Evolutionary conservation across 1,140 invertebrate species (phyloP).

Genomic region (Tyrophagus putrescentiae): DNA sequence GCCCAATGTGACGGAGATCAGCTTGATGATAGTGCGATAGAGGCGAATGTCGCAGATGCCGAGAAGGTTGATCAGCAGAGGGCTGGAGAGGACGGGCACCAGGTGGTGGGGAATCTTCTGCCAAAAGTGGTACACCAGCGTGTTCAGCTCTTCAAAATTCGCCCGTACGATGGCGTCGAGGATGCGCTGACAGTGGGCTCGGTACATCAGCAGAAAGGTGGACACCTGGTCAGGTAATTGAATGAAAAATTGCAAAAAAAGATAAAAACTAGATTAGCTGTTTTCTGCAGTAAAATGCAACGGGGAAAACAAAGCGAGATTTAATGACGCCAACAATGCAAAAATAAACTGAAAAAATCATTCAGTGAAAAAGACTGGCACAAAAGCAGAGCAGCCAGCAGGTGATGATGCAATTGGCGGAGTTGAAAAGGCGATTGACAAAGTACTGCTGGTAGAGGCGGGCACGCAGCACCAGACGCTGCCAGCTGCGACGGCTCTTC

Average conservation of each 20-base stretch:
- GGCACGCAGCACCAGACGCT: neutral
- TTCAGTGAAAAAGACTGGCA: conserved; percentile 15
- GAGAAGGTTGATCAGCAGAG: conserved; percentile 37
- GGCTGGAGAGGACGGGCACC: conserved; percentile 34
- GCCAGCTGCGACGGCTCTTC: neutral
- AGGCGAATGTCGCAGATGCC: conserved; percentile 42
- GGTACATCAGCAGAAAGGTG: conserved; percentile 43
- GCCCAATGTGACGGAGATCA: conserved; percentile 39
- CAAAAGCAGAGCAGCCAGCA: conserved; percentile 1
- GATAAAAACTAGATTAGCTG: neutral
- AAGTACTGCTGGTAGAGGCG: neutral
- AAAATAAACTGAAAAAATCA: conserved; percentile 18
- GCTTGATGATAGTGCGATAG: conserved; percentile 39
- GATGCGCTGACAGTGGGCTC: conserved; percentile 41
- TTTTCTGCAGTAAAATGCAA: too few relatives aligned
- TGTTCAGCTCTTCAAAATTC: conserved; percentile 43
- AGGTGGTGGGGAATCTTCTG: conserved; percentile 42
- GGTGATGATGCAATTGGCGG: neutral
- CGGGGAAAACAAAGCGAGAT: too few relatives aligned
- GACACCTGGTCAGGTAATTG: conserved; percentile 30
- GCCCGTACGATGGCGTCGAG: conserved; percentile 40
- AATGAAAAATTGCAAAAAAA: neutral
- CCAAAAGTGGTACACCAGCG: conserved; percentile 42
- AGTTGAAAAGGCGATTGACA: neutral
- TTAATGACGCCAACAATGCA: too few relatives aligned